These are phyloP conservation scores for Griposia aprilina DNA, from an alignment of 2,888 invertebrate genomes.

Conservation along the genomic window DNA sequence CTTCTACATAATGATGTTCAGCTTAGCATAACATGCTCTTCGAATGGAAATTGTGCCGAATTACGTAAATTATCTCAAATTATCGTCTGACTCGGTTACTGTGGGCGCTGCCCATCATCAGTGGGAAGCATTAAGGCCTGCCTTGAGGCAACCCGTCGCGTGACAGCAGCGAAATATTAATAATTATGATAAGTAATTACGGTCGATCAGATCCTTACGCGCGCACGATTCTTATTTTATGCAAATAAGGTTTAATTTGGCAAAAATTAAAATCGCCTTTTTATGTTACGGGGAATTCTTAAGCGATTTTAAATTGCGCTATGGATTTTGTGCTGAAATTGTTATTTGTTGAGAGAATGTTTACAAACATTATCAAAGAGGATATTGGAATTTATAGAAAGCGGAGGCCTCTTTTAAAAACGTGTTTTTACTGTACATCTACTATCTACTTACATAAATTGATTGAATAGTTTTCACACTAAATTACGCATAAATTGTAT, in stretches of 20 bases:
- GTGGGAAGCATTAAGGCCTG: conserved; percentile 76
- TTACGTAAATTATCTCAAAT: conserved; percentile 89
- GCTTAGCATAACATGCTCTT: conserved; percentile 85
- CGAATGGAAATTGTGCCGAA: conserved; percentile 84
- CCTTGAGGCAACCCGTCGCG: conserved; percentile 80
- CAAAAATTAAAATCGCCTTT: conserved; percentile 63
- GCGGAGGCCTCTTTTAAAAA: neutral
- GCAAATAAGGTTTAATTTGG: conserved; percentile 74
- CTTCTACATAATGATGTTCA: conserved; percentile 77
- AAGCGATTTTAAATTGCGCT: conserved; percentile 55
- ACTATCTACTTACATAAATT: neutral
- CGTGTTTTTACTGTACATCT: neutral
- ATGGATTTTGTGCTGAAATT: conserved; percentile 36
- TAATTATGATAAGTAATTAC: conserved; percentile 83
- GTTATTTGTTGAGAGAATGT: conserved; percentile 31
- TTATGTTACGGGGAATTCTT: conserved; percentile 48
- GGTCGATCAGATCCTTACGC: conserved; percentile 73
- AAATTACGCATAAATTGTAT: conserved; percentile 50
- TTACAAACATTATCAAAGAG: conserved; percentile 32
- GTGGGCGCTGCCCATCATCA: conserved; percentile 81
- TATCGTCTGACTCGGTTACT: conserved; percentile 84
- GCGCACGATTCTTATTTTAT: conserved; percentile 73
- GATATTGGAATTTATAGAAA: neutral
- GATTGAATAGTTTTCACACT: conserved; percentile 21
- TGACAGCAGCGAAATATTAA: conserved; percentile 86